Base-by-base conservation (phyloP, 2,797 vertebrate genomes). In the Urophycis tenuis region DNA sequence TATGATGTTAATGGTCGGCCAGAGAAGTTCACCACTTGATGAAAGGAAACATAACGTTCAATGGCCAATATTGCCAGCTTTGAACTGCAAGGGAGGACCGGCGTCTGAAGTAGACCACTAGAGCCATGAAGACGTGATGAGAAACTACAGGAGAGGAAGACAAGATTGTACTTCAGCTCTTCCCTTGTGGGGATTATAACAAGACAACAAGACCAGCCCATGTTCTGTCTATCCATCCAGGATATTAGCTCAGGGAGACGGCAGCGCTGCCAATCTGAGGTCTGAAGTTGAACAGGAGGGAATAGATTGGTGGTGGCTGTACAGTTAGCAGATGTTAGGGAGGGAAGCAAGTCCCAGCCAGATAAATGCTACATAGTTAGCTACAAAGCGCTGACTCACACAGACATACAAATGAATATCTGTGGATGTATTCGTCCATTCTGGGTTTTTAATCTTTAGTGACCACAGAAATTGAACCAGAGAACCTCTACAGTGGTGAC, bases 191-290 rank as follows among this genome's bases (percentile, higher is more conserved):
- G n/a, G 53, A n/a, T 60, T 60, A 60, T 60, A 60, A 60, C 53
- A 25, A 25, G 53, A 60, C 67, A 70, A 32, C 19, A 70, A 17
- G 67, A 31, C 67, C 29, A 31, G 2, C 32, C 67, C 29, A 70
- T 31, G 31, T 32, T 70, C 30, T 15, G 30, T 70, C 29, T 17
- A 31, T 19, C 30, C 29, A 17, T 31, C 67, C 67, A 32, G 15
- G 29, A 32, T 70, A 70, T 70, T 70, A 70, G 67, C 67, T 70
- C 67, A 60, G 53, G 53, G 53, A 60, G n/a, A 60, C 7, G 53
- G 53, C 53, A 60, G 22, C 19, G n/a, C 7, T n/a, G 10, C 5
- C 67, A 32, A 32, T 70, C 7, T 30, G 29, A 32, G 19, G 31
- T 70, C 32, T 70, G 29, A 70, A 11, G 29, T 70, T 31, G 29